phyloP scores from a whole-genome alignment of 2,113 vertebrate species.

The Stegostoma tigrinum region DNA sequence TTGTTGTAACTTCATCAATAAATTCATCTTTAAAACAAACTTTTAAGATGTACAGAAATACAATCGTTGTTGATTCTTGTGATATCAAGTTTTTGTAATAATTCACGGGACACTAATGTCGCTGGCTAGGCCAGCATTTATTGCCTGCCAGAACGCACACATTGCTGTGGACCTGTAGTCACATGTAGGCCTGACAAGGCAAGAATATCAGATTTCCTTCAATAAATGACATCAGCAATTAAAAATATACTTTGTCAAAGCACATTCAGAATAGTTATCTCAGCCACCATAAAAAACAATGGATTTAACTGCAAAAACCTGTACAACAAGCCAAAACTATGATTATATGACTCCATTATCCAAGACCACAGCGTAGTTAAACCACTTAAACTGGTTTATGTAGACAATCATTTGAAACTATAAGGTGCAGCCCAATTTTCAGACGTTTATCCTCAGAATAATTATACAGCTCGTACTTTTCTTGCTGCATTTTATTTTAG shows the following conservation, averaged over 20 bases:
- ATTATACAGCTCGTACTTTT: not conserved
- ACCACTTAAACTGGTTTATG: not conserved
- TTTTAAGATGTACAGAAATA: not conserved
- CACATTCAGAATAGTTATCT: not conserved
- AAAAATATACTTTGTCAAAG: not conserved
- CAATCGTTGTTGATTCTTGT: not conserved
- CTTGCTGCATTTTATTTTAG: not conserved
- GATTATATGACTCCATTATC: not conserved
- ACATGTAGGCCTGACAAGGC: too few relatives aligned
- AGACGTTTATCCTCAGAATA: not conserved
- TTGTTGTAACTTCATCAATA: not conserved
- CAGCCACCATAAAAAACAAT: too few relatives aligned
- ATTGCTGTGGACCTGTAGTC: too few relatives aligned
- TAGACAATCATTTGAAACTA: not conserved
- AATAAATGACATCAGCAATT: too few relatives aligned
- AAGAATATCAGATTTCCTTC: too few relatives aligned
- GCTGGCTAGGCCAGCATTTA: too few relatives aligned
- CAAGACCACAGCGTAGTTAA: not conserved
- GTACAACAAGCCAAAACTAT: too few relatives aligned
- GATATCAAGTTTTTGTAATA: too few relatives aligned
- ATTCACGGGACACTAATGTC: too few relatives aligned
- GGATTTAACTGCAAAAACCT: too few relatives aligned
- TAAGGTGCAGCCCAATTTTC: not conserved
- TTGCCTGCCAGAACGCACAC: too few relatives aligned
- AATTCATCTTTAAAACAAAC: not conserved